Base-by-base conservation (phyloP, 2,797 vertebrate genomes). In the Myioborus miniatus region DNA sequence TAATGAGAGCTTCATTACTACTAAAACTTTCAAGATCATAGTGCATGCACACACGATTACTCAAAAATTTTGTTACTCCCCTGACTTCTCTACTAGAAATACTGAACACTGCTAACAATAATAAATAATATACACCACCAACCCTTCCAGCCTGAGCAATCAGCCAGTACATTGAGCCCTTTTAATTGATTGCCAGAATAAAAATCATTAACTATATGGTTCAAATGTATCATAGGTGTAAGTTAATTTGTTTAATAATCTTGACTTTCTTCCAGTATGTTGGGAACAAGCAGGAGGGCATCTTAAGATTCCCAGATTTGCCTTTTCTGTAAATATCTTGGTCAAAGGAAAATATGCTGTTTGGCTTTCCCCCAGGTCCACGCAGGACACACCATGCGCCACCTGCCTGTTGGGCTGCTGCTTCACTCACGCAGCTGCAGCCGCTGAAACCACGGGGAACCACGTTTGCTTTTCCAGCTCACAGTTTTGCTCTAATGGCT, bases 381-480 rank as follows among this genome's bases (percentile, higher is more conserved):
- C 4, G 22, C 24, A 46, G 32, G 36, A 52, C 32, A 37, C 6
- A 16, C 9, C 37, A 65, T 10, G 5, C 17, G 27, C n/a, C 0
- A 0, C 34, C 50, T 8, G 16, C 39, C 39, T 75, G n/a, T 26
- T 76, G 64, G 23, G 39, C 63, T 37, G 43, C 65, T 93, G 67
- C 77, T 90, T 37, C 43, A 8, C 39, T 76, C 14, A 4, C 41
- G 72, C 49, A 89, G 77, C 75, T 90, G 67, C 72, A 91, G 52
- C 32, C 15, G 2, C 36, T 59, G 47, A 69, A 74, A 56, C 67
- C n/a, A 11, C 3, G 3, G 60, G 59, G 34, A 76, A 79, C 12
- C 0, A 0, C 4, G 4, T 43, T 79, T 77, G 64, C 24, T 89
- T 87, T 82, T 68, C 49, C 50, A 80, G 58, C 9, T 52, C 70